Conservation (phyloP, 2,888 invertebrate species). For the Andrena bicolor region DNA sequence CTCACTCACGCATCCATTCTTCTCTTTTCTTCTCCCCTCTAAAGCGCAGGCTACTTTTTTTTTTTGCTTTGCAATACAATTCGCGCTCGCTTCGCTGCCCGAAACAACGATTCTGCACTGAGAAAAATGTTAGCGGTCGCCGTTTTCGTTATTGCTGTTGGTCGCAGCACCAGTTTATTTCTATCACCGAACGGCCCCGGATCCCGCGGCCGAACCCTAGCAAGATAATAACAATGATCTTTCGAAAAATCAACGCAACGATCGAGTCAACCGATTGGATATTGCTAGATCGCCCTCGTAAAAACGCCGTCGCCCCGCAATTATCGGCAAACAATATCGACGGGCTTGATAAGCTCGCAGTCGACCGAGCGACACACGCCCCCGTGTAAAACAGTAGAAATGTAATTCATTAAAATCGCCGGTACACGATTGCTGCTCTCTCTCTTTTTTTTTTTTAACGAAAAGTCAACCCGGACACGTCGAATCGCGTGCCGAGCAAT, state of each 20-base stretch:
- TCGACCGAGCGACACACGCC: not conserved
- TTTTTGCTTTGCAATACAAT: slow-evolving; percentile 17
- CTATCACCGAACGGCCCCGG: slow-evolving; percentile 15
- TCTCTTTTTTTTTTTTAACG: too few species aligned
- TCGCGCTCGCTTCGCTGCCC: slow-evolving; percentile 29
- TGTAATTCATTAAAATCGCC: slow-evolving; percentile 2
- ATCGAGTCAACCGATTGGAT: not conserved
- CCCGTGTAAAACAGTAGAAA: not conserved
- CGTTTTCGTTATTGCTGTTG: slow-evolving; percentile 35
- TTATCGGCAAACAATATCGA: not conserved
- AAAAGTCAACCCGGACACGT: slow-evolving; percentile 1
- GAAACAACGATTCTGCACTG: slow-evolving; percentile 50
- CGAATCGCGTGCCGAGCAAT: slow-evolving; percentile 14
- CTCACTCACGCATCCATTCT: slow-evolving; percentile 24
- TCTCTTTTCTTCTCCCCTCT: slow-evolving; percentile 24
- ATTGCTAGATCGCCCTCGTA: not conserved
- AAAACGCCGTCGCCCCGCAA: not conserved
- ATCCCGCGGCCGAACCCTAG: slow-evolving; percentile 13
- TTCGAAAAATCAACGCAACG: slow-evolving; percentile 16
- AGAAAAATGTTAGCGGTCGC: slow-evolving; percentile 62
- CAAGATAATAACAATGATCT: slow-evolving; percentile 21
- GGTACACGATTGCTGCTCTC: not conserved
- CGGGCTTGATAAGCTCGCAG: not conserved
- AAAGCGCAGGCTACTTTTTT: slow-evolving; percentile 19
- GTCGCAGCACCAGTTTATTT: slow-evolving; percentile 9